Evolutionary conservation across 2,888 invertebrate genomes (phyloP), one percentile per base, ranked within the genome.

Genomic region (Luperina testacea): DNA sequence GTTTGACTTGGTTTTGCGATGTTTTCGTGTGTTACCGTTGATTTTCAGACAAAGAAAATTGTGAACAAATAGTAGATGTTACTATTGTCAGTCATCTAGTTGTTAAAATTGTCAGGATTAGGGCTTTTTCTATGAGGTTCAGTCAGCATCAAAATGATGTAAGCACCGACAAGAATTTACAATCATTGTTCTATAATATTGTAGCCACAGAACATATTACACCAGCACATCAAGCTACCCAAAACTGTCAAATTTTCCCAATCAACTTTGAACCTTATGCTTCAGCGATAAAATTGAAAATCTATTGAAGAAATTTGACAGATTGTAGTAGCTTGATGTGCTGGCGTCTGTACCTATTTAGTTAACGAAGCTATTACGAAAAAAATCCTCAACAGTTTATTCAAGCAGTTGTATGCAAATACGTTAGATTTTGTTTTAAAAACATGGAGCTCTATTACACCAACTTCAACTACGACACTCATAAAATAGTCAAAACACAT

Each of bases 401-500:
- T 32, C 3, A 32, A 78, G 42, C 7, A 72, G 24, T 57, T 45
- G 27, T 72, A 72, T 57, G 53, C n/a, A 57, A 77, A 77, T 71
- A 4, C 9, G 6, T 69, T 68, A 2, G n/a, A 68, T 53, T 45
- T 61, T 53, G 38, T 51, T 27, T 73, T 2, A 32, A 75, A 68
- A 72, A 53, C 61, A 82, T 61, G 68, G 2, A 75, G 8, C 9
- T 42, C 38, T 51, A 64, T 42, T 38, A 71, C 64, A 74, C 69
- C 64, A 81, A 57, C 83, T 75, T 79, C 24, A 59, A 64, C 72
- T 57, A 78, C 24, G 76, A 61, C 78, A 86, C 64, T 83, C 71
- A 61, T 73, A 81, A 83, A 83, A 81, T 71, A 86, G 70, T 76
- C 72, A 87, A 89, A 88, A 85, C 85, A 88, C 83, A 83, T 77